These are phyloP conservation scores for Bombyx huttoni DNA, from an alignment of 2,888 invertebrate genomes.

Conservation along the genomic window DNA sequence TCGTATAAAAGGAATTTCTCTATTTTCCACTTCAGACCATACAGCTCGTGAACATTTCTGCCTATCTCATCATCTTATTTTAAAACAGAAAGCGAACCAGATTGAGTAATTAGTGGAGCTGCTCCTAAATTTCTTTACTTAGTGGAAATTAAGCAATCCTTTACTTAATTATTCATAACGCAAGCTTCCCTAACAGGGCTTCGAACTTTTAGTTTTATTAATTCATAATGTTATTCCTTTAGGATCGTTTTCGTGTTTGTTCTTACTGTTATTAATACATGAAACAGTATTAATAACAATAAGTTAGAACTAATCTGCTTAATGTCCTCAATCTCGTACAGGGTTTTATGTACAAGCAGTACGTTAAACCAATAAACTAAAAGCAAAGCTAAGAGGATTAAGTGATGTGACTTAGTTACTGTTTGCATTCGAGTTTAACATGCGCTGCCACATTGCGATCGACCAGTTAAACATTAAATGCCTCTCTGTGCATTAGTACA, in stretches of 20 bases:
- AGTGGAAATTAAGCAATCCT: too few species aligned
- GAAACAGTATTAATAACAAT: background rate
- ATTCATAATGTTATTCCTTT: too few species aligned
- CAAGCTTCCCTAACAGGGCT: too few species aligned
- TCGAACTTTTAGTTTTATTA: too few species aligned
- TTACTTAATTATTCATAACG: too few species aligned
- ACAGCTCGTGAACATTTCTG: too few species aligned
- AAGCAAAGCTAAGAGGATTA: background rate
- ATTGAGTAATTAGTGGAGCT: too few species aligned
- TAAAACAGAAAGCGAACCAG: too few species aligned
- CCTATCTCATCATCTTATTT: too few species aligned
- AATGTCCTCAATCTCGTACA: background rate
- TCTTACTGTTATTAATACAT: background rate
- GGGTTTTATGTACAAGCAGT: background rate
- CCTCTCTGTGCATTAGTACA: background rate
- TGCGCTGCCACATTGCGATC: background rate
- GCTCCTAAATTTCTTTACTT: too few species aligned
- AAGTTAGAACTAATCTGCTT: background rate
- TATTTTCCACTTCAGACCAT: too few species aligned
- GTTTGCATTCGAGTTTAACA: background rate
- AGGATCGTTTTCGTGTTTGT: background rate
- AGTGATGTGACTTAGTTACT: background rate
- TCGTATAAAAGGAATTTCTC: too few species aligned
- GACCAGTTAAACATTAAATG: background rate
- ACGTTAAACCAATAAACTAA: background rate